Evolutionary conservation across 23 tunicate species (phyloP), one percentile per base, ranked within the genome.

Genomic region (Aplidium turbinatum): DNA sequence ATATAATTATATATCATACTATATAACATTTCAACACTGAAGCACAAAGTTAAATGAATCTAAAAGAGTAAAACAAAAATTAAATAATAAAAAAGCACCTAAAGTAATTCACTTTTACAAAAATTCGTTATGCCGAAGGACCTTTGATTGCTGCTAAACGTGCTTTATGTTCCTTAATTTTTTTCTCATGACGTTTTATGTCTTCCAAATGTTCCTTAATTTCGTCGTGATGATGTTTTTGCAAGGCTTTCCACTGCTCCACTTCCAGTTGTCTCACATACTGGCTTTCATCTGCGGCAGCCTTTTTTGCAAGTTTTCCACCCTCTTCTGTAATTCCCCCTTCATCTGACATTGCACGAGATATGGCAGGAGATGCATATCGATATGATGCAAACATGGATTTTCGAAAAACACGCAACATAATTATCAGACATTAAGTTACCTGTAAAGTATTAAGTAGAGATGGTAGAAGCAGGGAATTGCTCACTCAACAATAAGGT

Each of bases 231-330:
- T 91, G 97, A 34, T 91, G 97, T 54, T 78, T 39, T 40, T 67
- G 79, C 67, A 91, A 36, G 0, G 86, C 89, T 39, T 84, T 84
- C 72, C 75, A 83, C 42, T 91, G 97, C 68, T 91, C 82, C 26
- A 45, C 56, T 50, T 91, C 93, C 21, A 91, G 35, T 35, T 86
- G 93, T 22, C 97, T 77, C 32, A 91, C 61, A 68, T 91, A 91
- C 80, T 85, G 90, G 81, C 57, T 89, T 78, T 89, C 89, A 26
- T 88, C 96, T 0, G 96, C 96, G 58, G 81, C 85, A 11, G 86
- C 96, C 38, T 88, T 88, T 38, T 88, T 85, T 35, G 87, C 83
- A 3, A 88, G 83, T 42, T 42, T 42, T n/a, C 96, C 96, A 7
- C 96, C 96, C 39, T 85, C 96, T 26, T 88, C 61, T 40, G 65